Evolutionary conservation across 1,140 invertebrate species (phyloP).

Genomic region (Micrasema longulum): DNA sequence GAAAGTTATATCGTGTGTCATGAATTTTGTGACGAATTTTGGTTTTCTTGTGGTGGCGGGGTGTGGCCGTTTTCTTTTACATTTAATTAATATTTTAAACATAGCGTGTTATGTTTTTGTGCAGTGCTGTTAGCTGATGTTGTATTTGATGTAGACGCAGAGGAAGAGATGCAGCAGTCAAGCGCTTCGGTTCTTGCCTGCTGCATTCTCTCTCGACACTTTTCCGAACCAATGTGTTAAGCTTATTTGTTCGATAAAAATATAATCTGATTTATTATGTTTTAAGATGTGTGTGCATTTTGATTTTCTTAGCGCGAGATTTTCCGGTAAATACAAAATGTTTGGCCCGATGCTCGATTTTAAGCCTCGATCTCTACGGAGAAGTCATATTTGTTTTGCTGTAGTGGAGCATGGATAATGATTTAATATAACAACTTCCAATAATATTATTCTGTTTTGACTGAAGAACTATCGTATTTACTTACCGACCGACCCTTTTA

Average conservation of each 20-base stretch:
- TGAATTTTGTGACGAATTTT: slow-evolving; percentile 34
- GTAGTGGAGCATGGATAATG: slow-evolving; percentile 30
- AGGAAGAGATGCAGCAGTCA: slow-evolving; percentile 34
- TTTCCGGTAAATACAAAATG: slow-evolving; percentile 5
- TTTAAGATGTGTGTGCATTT: slow-evolving; percentile 40
- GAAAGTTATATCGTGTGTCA: slow-evolving; percentile 1
- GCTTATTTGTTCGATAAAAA: slow-evolving; percentile 40
- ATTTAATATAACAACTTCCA: slow-evolving; percentile 14
- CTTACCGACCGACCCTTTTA: too few relatives aligned
- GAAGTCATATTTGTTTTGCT: not conserved
- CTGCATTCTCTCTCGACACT: slow-evolving; percentile 25
- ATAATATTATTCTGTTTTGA: slow-evolving; percentile 1
- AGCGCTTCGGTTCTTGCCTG: slow-evolving; percentile 15
- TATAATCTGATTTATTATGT: slow-evolving; percentile 34
- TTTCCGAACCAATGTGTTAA: slow-evolving; percentile 35
- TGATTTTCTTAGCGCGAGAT: slow-evolving; percentile 43
- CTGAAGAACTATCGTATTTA: too few relatives aligned
- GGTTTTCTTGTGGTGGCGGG: slow-evolving; percentile 50
- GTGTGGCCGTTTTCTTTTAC: slow-evolving; percentile 45
- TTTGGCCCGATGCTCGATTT: not conserved
- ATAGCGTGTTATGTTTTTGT: slow-evolving; percentile 53
- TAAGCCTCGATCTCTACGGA: too few relatives aligned
- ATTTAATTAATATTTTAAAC: slow-evolving; percentile 47
- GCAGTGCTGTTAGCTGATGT: slow-evolving; percentile 49
- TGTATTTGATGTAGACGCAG: slow-evolving; percentile 38